These are phyloP conservation scores for Peromyscus melanophrys DNA, from an alignment of 2,797 vertebrate species.

Conservation along the genomic window DNA sequence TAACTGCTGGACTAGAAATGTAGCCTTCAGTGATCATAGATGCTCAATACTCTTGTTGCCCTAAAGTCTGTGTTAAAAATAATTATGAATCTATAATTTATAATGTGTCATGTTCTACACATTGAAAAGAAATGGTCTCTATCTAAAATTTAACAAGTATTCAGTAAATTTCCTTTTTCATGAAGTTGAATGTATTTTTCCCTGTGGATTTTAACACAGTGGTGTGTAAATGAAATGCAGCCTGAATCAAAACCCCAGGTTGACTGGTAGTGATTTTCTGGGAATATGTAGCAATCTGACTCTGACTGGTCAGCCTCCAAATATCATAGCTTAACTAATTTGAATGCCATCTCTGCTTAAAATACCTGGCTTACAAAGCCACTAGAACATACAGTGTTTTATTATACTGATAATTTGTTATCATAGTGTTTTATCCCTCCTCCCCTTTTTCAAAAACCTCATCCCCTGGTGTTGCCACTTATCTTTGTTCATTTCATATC, in stretches of 20 bases:
- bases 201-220: neutral
- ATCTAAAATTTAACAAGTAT: neutral
- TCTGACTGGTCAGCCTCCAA: neutral
- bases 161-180: neutral
- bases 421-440: neutral
- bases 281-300: neutral
- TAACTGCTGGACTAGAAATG: neutral
- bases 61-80: neutral
- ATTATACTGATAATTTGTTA: neutral
- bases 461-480: neutral
- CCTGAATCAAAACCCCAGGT: neutral
- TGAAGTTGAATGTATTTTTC: neutral
- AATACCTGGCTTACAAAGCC: neutral
- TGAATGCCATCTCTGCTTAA: neutral
- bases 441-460: neutral
- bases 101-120: neutral
- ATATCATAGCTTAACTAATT: neutral
- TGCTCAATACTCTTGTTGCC: neutral
- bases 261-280: neutral
- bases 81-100: conserved; percentile 27
- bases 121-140: neutral
- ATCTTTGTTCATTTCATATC: neutral
- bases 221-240: neutral
- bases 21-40: neutral
- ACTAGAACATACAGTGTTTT: neutral